phyloP scores from a whole-genome alignment of 2,797 vertebrate species.

The Bovichtus variegatus region DNA sequence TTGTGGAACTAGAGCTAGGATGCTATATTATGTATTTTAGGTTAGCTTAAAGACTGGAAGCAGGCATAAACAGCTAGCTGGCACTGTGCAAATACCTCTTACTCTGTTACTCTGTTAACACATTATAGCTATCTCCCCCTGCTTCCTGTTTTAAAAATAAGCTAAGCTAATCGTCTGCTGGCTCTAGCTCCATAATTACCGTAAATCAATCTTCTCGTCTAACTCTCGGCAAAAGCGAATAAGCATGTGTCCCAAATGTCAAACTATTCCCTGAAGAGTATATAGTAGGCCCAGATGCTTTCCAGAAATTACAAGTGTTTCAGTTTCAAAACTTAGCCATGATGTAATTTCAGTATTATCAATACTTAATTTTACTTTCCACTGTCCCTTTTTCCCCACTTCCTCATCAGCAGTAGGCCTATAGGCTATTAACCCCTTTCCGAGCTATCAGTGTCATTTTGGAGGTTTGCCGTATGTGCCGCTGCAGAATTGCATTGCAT shows the following conservation, averaged over 20 bases:
- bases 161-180: not conserved
- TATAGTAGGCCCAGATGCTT: conserved; percentile 1
- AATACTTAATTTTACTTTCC: conserved; percentile 2
- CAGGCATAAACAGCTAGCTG: not conserved
- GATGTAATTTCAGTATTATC: conserved; percentile 36
- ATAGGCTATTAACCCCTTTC: not conserved
- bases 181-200: not conserved
- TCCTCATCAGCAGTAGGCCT: not conserved
- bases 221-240: not conserved
- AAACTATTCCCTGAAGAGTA: conserved; percentile 30
- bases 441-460: not conserved
- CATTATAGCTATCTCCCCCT: too few relatives aligned
- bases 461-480: too few relatives aligned
- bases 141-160: not conserved
- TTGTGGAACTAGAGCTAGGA: too few relatives aligned
- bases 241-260: conserved; percentile 19
- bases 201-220: not conserved
- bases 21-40: too few relatives aligned
- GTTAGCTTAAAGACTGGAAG: too few relatives aligned
- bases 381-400: not conserved
- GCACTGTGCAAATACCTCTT: not conserved
- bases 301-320: conserved; percentile 45
- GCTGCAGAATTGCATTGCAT: not conserved
- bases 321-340: conserved; percentile 37
- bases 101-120: not conserved